phyloP scores from a whole-genome alignment of 2,113 vertebrate genomes.

The Morphnarchus princeps region DNA sequence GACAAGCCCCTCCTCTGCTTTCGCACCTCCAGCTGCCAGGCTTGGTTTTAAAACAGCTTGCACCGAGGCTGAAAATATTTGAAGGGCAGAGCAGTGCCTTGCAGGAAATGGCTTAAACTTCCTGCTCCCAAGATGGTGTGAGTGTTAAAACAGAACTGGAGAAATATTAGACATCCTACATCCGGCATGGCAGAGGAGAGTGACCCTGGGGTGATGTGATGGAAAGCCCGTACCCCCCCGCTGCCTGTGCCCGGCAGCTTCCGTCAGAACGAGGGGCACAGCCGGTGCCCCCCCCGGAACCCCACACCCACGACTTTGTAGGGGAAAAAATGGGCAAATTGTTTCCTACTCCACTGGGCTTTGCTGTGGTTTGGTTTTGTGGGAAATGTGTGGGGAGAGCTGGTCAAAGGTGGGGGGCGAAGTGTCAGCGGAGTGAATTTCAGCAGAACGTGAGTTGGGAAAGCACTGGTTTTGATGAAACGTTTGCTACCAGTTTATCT shows the following conservation, averaged over 20 bases:
- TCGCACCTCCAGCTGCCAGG: conserved; percentile 7
- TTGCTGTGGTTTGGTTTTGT: neutral
- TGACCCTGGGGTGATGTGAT: conserved; percentile 6
- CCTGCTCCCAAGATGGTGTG: conserved; percentile 45
- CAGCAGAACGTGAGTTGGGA: neutral
- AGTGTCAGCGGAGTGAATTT: neutral
- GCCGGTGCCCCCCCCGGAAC: neutral
- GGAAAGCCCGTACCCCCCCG: neutral
- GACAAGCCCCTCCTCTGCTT: neutral
- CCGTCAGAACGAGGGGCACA: no score
- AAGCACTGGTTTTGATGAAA: neutral
- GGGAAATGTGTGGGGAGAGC: neutral
- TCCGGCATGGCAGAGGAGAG: conserved; percentile 8
- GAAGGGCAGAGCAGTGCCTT: conserved; percentile 14
- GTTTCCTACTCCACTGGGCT: neutral
- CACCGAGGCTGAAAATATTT: neutral
- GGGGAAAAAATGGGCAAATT: neutral
- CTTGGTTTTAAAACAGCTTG: neutral
- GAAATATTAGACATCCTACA: conserved; percentile 38
- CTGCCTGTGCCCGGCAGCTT: neutral
- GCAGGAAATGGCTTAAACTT: conserved; percentile 61
- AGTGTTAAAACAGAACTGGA: conserved; percentile 38
- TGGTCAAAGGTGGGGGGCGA: neutral
- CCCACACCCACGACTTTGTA: neutral
- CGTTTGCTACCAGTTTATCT: neutral